These are phyloP conservation scores for Corticium candelabrum DNA, from an alignment of 37 sponge, comb jelly and placozoan species.

Conservation along the genomic window DNA sequence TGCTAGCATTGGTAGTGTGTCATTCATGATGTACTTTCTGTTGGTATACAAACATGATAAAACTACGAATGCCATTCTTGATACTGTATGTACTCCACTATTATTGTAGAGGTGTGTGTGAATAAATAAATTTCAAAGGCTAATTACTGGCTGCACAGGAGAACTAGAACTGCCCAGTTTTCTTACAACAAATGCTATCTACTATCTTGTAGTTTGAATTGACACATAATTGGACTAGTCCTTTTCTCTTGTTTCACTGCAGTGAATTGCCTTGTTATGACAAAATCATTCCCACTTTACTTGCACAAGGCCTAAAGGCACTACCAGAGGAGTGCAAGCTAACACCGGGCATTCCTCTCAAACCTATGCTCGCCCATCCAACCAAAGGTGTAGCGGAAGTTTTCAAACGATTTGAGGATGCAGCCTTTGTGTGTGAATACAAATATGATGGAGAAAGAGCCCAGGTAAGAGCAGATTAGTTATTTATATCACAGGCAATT, in stretches of 20 bases:
- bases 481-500: no score
- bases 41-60: no score
- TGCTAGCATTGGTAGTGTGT: no score
- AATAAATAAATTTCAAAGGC: no score
- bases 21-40: no score
- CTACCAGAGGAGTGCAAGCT: slow-evolving; percentile 68
- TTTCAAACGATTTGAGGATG: slow-evolving; percentile 69
- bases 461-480: slow-evolving; percentile 31
- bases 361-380: slow-evolving; percentile 99
- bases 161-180: no score
- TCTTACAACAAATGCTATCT: no score
- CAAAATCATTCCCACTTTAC: slow-evolving; percentile 59
- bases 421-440: slow-evolving; percentile 89
- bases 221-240: not conserved
- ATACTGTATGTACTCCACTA: no score
- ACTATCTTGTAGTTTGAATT: no score
- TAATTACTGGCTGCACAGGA: no score
- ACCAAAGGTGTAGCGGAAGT: slow-evolving; percentile 94
- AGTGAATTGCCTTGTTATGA: slow-evolving; percentile 94
- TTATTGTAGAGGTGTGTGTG: no score
- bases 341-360: slow-evolving; percentile 94
- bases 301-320: slow-evolving; percentile 59
- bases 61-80: no score
- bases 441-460: slow-evolving; percentile 99
- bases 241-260: not conserved